These are phyloP conservation scores for Meles meles DNA, from an alignment of 2,113 vertebrate species.

Conservation along the genomic window DNA sequence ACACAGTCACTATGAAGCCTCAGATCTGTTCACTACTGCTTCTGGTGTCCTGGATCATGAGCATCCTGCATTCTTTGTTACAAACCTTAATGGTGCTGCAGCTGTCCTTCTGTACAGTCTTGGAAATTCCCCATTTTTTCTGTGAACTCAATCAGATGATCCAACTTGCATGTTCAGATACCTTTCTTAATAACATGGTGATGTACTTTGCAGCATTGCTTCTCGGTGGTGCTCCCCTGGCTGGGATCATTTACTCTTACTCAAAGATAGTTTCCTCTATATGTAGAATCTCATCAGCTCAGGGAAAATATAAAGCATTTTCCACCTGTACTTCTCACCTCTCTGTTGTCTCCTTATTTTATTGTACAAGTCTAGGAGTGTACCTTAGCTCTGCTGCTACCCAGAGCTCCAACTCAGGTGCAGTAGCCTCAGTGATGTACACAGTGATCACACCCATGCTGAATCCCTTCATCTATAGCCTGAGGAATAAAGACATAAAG, in stretches of 20 bases:
- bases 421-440: not conserved
- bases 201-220: not conserved
- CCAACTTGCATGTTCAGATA: not conserved
- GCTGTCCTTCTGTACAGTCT: not conserved
- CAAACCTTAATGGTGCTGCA: not conserved
- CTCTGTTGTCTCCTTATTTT: not conserved
- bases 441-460: not conserved
- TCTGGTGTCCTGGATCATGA: not conserved
- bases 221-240: not conserved
- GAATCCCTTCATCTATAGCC: not conserved
- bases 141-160: not conserved
- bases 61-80: not conserved
- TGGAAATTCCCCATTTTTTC: not conserved
- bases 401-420: not conserved
- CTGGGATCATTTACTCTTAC: not conserved
- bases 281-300: fast-evolving
- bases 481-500: not conserved
- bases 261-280: not conserved
- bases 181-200: not conserved
- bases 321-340: not conserved
- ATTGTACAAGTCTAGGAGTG: not conserved
- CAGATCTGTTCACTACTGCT: fast-evolving
- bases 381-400: not conserved
- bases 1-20: not conserved
- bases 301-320: not conserved